A percentile compares a stretch with the other conserved stretches of the same genome.
Conservation (phyloP, 2,888 invertebrate species). For the Caenorhabditis afra region DNA sequence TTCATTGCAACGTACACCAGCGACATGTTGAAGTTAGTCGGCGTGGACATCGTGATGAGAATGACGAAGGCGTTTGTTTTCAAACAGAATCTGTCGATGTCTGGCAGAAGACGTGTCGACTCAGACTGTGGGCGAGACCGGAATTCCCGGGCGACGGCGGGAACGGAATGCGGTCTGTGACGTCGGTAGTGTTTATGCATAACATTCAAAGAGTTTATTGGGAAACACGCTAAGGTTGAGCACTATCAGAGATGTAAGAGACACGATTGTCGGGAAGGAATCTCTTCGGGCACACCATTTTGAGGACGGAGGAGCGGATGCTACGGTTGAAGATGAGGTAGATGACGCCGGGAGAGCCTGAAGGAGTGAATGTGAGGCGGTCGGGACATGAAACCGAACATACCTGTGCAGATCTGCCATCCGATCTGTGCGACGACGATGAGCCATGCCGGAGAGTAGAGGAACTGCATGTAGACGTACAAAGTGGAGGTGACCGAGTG, state of each 20-base stretch:
- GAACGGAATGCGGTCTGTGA: no score
- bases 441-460: slow-evolving; percentile 34
- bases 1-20: not conserved
- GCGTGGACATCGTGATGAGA: not conserved
- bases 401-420: slow-evolving; percentile 33
- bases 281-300: slow-evolving; percentile 6
- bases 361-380: no score
- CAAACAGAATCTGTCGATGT: no score
- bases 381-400: no score
- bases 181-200: no score
- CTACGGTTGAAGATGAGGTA: slow-evolving; percentile 18
- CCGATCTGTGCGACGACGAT: slow-evolving; percentile 13
- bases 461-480: slow-evolving; percentile 31
- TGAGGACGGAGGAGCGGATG: slow-evolving; percentile 1
- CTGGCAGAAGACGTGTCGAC: no score
- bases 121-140: no score
- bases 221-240: not conserved
- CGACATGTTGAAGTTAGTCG: not conserved
- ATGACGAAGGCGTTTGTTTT: no score
- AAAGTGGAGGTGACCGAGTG: not conserved
- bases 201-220: not conserved
- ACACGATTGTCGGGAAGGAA: not conserved
- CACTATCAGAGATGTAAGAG: not conserved
- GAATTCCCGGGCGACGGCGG: no score
- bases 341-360: slow-evolving; percentile 17